Percentiles rank a stretch among this genome's conserved stretches.
Conservation (phyloP, 2,113 vertebrate species). For the Caloenas nicobarica region DNA sequence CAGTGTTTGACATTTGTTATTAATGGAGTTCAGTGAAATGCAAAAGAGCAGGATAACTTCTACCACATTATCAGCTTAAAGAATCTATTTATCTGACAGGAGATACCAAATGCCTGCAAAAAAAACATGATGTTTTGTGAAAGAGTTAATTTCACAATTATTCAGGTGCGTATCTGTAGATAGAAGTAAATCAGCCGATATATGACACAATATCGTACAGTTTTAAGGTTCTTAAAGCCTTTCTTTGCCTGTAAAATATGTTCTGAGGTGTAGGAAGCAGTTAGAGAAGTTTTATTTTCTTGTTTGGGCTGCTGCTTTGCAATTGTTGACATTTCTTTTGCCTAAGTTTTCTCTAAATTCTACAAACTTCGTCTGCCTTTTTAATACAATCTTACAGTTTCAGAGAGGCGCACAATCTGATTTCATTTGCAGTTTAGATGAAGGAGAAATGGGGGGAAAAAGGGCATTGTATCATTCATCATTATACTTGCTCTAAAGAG, state of each 20-base stretch:
- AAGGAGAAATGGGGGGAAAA: not conserved
- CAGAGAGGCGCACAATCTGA: not conserved
- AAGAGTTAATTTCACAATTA: not conserved
- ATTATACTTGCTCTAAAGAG: slow-evolving; percentile 5
- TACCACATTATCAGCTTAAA: not conserved
- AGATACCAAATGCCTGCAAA: not conserved
- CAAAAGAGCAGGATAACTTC: not conserved
- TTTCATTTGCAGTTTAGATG: not conserved
- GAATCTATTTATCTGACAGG: not conserved
- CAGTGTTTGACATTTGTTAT: not conserved
- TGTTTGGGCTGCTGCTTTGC: not conserved
- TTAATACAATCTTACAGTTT: not conserved
- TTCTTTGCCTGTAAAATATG: not conserved
- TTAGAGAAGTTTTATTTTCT: not conserved
- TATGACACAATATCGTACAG: not conserved
- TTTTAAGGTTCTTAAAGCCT: not conserved
- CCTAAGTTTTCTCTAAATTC: not conserved
- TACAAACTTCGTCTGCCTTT: not conserved
- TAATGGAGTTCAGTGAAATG: not conserved
- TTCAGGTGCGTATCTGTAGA: not conserved
- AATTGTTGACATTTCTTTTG: not conserved
- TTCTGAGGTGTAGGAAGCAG: not conserved
- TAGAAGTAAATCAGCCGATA: not conserved
- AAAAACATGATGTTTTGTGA: not conserved
- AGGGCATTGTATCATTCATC: not conserved